Conservation (phyloP, 2,797 vertebrate genomes). For the Danio aesculapii region DNA sequence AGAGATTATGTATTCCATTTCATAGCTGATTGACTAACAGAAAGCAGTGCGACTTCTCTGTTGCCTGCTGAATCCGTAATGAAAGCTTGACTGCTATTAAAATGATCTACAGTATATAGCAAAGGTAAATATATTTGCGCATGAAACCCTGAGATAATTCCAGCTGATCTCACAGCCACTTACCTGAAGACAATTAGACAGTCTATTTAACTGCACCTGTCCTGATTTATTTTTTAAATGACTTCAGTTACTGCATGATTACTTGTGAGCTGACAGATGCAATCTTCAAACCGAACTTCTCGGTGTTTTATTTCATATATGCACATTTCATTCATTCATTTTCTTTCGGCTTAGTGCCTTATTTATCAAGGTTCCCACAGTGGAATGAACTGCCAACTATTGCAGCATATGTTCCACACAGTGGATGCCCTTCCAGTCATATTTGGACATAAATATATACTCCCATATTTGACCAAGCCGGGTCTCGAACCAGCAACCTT, state of each 20-base stretch:
- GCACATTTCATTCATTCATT: not conserved
- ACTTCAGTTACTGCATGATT: slow-evolving; percentile 31
- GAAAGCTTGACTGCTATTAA: not conserved
- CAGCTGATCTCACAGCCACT: not conserved
- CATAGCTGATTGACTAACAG: slow-evolving; percentile 21
- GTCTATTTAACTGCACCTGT: slow-evolving; percentile 8
- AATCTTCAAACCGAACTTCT: not conserved
- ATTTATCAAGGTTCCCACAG: no score
- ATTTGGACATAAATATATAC: no score
- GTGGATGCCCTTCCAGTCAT: no score
- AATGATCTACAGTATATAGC: not conserved
- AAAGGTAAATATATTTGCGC: not conserved
- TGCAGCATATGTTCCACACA: no score
- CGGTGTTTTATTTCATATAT: not conserved
- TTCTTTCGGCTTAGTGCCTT: no score
- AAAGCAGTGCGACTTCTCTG: slow-evolving; percentile 10
- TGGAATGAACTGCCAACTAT: no score
- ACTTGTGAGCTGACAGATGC: slow-evolving; percentile 18
- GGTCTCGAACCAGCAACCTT: no score
- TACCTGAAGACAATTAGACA: slow-evolving; percentile 16
- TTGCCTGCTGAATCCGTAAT: slow-evolving; percentile 14
- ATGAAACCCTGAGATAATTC: not conserved
- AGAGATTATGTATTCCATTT: slow-evolving; percentile 28
- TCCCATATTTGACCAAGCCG: no score
- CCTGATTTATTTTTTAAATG: slow-evolving; percentile 19